Percentiles rank a stretch among this genome's conserved stretches.
phyloP scores from a whole-genome alignment of 2,113 vertebrate genomes.

The Cyanoliseus patagonus region DNA sequence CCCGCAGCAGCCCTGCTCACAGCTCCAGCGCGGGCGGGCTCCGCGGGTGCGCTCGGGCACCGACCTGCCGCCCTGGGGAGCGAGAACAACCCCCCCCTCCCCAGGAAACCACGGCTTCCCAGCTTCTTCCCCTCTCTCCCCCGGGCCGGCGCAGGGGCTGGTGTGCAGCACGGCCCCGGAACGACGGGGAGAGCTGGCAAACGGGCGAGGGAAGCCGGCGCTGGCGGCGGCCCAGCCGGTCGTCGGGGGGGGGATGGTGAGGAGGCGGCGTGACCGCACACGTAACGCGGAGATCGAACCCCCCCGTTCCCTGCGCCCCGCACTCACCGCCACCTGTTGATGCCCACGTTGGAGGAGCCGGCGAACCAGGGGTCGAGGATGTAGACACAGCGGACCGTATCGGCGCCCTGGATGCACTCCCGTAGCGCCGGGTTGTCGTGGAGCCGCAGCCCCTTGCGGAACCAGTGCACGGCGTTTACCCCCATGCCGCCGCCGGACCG shows the following conservation, averaged over 20 bases:
- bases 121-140: background rate
- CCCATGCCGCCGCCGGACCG: conserved; percentile 77
- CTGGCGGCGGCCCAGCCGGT: background rate
- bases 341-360: conserved; percentile 96
- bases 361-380: conserved; percentile 98
- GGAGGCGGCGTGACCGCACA: conserved; percentile 14
- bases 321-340: conserved; percentile 98
- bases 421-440: conserved; percentile 95
- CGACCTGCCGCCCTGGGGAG: background rate
- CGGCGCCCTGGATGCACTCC: conserved; percentile 89
- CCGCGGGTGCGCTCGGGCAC: background rate
- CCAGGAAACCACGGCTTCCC: background rate
- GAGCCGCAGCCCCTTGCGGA: conserved; percentile 97
- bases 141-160: background rate
- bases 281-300: background rate
- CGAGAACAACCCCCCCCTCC: too few species aligned
- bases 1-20: background rate
- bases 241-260: background rate
- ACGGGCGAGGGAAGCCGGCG: background rate
- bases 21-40: too few species aligned
- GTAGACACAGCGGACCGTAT: conserved; percentile 93
- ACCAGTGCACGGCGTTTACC: conserved; percentile 96
- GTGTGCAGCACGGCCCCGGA: background rate
- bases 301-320: background rate
- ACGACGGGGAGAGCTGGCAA: background rate